Base-by-base conservation (phyloP, 2,797 vertebrate species). In the Galaxias olidus region DNA sequence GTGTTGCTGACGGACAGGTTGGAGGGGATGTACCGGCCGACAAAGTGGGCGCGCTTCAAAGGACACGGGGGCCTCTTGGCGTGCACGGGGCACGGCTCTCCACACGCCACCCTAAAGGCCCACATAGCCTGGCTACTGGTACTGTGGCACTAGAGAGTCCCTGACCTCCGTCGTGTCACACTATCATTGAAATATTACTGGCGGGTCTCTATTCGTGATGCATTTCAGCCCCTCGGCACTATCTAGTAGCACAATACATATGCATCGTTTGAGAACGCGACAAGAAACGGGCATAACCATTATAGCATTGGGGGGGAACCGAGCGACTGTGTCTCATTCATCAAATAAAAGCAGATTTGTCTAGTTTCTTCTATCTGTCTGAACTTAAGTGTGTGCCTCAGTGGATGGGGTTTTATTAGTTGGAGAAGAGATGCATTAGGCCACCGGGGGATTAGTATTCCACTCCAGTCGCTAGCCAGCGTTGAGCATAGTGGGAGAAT, bases 371-470 rank as follows among this genome's bases (percentile, higher is more conserved):
- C 46, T 12, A 47, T 14, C 14, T 11, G 8, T 47, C 10, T 12
- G 46, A 47, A 47, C 11, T 47, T 8, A 47, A 47, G 45, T 50
- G n/a, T 15, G 14, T 68, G 61, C 40, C 42, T 61, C 19, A 17
- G 45, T 55, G 62, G 55, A n/a, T 68, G 71, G 69, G 72, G 75
- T 77, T 59, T 65, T 69, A 66, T 79, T 76, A 72, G 74, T 61
- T 67, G 71, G 55, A 66, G 61, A 56, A 75, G 73, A 77, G 70
- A 73, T 65, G 57, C 55, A 72, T 75, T 73, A 77, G 66, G 72
- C 64, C 72, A 55, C 58, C 43, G 48, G 66, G 78, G 68, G 72
- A 67, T 30, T 30, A 30, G 30, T 30, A 30, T 30, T 30, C 30
- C 30, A 30, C 30, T 30, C 30, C 30, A 30, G 30, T 30, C 30